Evolutionary conservation across 2,113 vertebrate genomes (phyloP), one percentile per base, ranked within the genome.

Genomic region (Ceuthmochares aereus): DNA sequence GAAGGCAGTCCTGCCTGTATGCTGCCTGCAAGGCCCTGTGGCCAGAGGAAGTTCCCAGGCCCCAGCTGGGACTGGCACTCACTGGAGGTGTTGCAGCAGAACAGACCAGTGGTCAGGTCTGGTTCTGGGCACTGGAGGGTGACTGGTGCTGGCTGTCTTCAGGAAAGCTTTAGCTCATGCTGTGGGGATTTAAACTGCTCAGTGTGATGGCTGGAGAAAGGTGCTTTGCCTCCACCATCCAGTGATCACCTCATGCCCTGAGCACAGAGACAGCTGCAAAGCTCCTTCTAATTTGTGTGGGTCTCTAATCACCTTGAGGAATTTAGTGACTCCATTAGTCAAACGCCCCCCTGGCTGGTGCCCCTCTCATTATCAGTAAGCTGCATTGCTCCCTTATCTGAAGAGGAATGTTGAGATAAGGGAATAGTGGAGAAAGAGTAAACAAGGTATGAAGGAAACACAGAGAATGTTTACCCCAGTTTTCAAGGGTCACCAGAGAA

Each of bases 321-420:
- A 94, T 88, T 94, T 12, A 74, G 73, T 13, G 23, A 67, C 36
- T 92, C 69, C 84, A 91, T 84, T 70, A 93, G 56, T 56, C 45
- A 82, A 92, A 94, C 64, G 80, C n/a, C 83, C 90, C 90, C 88
- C 76, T 22, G 73, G 90, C 88, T 95, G 52, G 21, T 81, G 88
- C 59, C 36, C n/a, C 73, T 73, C 87, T 95, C 68, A 36, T 90
- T 84, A 89, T 60, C 54, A 87, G 40, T 75, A 72, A 52, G 26
- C 86, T 89, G 52, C 80, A 90, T 37, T 96, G 83, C 86, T 92
- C 85, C 77, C 84, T 96, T 96, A 96, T 95, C 96, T 82, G 49
- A 75, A 92, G 66, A 30, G 92, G n/a, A 90, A 80, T 51, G 51
- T 51, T 21, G n/a, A 95, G 85, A 95, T 95, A 93, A 93, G 86